These are phyloP conservation scores for Columba janthina DNA, from an alignment of 2,113 vertebrate genomes.

Conservation along the genomic window DNA sequence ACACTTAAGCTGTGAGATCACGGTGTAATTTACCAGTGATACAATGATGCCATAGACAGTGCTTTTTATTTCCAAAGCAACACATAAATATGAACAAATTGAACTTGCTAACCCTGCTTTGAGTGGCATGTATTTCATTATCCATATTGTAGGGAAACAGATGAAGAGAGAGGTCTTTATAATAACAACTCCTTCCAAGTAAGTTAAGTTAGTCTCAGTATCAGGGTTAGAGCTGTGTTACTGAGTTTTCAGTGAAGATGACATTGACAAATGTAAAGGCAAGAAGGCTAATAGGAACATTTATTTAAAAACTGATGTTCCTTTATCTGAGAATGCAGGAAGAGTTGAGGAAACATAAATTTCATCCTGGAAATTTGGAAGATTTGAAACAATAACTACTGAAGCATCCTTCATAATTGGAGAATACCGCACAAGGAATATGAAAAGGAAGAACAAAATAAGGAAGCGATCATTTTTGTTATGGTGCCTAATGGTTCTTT, in stretches of 20 bases:
- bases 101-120: not conserved
- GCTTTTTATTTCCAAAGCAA: not conserved
- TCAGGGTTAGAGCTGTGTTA: not conserved
- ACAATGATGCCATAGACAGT: not conserved
- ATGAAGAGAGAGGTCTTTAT: not conserved
- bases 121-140: not conserved
- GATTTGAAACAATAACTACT: not conserved
- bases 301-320: not conserved
- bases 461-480: not conserved
- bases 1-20: not conserved
- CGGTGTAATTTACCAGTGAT: not conserved
- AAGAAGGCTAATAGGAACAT: not conserved
- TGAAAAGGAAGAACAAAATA: not conserved
- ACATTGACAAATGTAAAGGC: not conserved
- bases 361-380: not conserved
- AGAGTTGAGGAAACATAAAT: not conserved
- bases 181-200: not conserved
- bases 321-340: not conserved
- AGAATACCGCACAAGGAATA: not conserved
- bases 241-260: not conserved
- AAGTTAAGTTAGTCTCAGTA: not conserved
- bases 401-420: not conserved
- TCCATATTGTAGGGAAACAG: not conserved
- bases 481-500: not conserved
- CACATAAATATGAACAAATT: not conserved